Evolutionary conservation across 2,888 invertebrate species (phyloP).

Genomic region (Orthosia gothica): DNA sequence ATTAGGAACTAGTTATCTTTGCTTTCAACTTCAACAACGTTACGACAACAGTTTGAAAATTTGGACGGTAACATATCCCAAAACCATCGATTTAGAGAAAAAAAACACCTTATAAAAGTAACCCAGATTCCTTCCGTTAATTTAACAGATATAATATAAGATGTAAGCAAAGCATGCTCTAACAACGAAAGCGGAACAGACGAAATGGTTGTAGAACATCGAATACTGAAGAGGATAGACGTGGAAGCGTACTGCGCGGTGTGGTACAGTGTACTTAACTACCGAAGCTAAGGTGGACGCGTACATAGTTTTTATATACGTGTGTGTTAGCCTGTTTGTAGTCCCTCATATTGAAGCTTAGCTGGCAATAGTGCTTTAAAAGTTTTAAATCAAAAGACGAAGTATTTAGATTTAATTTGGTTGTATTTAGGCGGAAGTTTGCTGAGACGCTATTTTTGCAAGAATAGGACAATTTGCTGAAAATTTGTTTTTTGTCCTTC

Average conservation of each 20-base stretch:
- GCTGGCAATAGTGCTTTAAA: not conserved
- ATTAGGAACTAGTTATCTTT: no score
- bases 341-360: constrained; percentile 24
- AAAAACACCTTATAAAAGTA: no score
- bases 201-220: constrained; percentile 85
- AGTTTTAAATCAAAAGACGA: no score
- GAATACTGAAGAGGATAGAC: constrained; percentile 66
- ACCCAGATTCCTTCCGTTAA: not conserved
- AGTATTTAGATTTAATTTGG: no score
- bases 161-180: constrained; percentile 74
- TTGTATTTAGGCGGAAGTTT: no score
- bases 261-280: constrained; percentile 50
- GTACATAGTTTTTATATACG: not conserved
- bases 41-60: no score
- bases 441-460: no score
- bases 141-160: not conserved
- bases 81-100: no score
- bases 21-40: no score
- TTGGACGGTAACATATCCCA: no score
- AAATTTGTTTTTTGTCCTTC: no score
- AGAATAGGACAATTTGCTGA: no score
- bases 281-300: constrained; percentile 58
- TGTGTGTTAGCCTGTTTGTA: not conserved
- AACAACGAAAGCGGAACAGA: constrained; percentile 86
- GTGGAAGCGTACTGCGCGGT: constrained; percentile 64